These are phyloP conservation scores for Leptocoma aspasia DNA, from an alignment of 2,113 vertebrate species.

Conservation along the genomic window DNA sequence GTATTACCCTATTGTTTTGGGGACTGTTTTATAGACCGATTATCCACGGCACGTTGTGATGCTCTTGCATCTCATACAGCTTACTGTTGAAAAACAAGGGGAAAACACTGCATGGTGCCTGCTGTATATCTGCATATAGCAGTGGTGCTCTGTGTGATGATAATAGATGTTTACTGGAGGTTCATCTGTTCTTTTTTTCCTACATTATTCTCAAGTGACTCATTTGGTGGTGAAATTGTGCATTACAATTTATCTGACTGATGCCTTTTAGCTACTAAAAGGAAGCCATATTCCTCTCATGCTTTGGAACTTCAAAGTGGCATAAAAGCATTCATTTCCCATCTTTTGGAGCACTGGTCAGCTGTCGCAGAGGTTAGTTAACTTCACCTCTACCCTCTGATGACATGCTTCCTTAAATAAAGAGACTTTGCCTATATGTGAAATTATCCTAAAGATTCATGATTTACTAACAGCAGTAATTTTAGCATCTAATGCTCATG, in stretches of 20 bases:
- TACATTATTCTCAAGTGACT: background rate
- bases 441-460: background rate
- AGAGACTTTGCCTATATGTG: background rate
- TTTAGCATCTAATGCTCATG: background rate
- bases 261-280: background rate
- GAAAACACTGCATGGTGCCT: background rate
- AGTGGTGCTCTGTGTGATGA: background rate
- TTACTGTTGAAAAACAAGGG: background rate
- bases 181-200: background rate
- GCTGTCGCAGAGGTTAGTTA: background rate
- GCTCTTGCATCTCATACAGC: background rate
- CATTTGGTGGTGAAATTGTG: background rate
- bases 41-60: fast-evolving
- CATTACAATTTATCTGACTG: background rate
- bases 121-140: background rate
- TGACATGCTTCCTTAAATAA: background rate
- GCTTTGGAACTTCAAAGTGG: background rate
- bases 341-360: background rate
- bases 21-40: background rate
- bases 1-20: background rate
- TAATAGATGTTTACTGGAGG: background rate
- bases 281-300: background rate
- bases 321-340: background rate
- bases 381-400: background rate
- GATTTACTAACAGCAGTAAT: background rate